Evolutionary conservation across 2,888 invertebrate genomes (phyloP).

Genomic region (Hermaeophaga mercurialis): DNA sequence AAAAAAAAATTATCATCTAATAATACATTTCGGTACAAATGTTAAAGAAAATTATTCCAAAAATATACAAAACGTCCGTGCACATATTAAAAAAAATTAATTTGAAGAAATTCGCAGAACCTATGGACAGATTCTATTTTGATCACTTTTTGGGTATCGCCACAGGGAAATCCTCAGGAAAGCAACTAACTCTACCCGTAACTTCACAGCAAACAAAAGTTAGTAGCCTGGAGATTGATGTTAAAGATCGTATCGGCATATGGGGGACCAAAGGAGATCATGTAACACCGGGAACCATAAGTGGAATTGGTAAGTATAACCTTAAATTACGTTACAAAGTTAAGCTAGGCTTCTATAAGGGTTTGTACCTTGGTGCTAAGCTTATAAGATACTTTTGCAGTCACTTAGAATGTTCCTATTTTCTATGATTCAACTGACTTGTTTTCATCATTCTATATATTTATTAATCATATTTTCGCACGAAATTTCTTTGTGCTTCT

Average conservation of each 20-base stretch:
- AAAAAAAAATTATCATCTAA: not conserved
- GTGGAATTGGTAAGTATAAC: conserved; percentile 6
- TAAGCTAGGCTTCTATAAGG: no score
- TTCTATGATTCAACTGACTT: no score
- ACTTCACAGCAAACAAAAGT: not conserved
- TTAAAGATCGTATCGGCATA: not conserved
- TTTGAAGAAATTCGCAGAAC: conserved; percentile 1
- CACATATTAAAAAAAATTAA: not conserved
- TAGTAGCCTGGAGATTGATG: not conserved
- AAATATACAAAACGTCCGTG: not conserved
- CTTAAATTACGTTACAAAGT: no score
- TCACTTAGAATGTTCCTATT: no score
- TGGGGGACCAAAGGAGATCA: conserved; percentile 4
- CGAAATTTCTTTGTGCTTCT: no score
- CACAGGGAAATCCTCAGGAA: not conserved
- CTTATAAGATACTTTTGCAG: no score
- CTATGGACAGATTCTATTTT: not conserved
- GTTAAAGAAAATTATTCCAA: not conserved
- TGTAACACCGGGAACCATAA: not conserved
- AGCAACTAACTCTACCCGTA: not conserved
- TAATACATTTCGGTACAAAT: not conserved
- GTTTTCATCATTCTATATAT: no score
- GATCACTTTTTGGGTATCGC: not conserved
- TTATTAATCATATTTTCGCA: no score
- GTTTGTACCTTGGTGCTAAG: no score